Evolutionary conservation across 1,140 invertebrate genomes (phyloP).

Genomic region (Papilio polytes): DNA sequence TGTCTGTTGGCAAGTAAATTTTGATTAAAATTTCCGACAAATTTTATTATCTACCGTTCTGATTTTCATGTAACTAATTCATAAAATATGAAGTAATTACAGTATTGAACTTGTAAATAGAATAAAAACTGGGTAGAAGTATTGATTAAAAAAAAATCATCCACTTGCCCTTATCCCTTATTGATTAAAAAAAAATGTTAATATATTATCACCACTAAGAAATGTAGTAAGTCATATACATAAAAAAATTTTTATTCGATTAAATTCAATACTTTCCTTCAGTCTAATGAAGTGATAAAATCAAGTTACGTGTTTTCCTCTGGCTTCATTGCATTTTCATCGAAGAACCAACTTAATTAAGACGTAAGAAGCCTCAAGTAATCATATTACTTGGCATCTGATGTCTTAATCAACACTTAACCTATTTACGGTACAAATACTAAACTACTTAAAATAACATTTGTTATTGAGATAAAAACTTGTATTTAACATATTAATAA

Average conservation of each 20-base stretch:
- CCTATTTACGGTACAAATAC: slow-evolving; percentile 1
- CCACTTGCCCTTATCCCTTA: too few relatives aligned
- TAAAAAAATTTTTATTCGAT: not conserved
- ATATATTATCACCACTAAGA: too few relatives aligned
- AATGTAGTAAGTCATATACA: not conserved
- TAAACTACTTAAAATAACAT: slow-evolving; percentile 2
- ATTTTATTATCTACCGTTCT: too few relatives aligned
- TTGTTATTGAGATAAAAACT: not conserved
- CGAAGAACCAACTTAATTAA: slow-evolving; percentile 20
- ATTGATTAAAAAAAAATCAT: too few relatives aligned
- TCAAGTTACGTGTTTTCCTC: slow-evolving; percentile 17
- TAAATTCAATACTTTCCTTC: not conserved
- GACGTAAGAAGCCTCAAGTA: not conserved
- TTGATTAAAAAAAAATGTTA: too few relatives aligned
- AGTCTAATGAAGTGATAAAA: not conserved
- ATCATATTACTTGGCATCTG: slow-evolving; percentile 7
- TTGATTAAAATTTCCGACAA: slow-evolving; percentile 24
- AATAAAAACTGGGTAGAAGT: too few relatives aligned
- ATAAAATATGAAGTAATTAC: too few relatives aligned
- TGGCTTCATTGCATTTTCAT: slow-evolving; percentile 16
- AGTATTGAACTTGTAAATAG: too few relatives aligned
- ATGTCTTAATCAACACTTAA: slow-evolving; percentile 1
- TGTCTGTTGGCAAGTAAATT: not conserved
- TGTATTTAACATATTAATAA: not conserved
- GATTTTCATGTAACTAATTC: too few relatives aligned